Evolutionary conservation across 2,797 vertebrate genomes (phyloP).

Genomic region (Microtus californicus): DNA sequence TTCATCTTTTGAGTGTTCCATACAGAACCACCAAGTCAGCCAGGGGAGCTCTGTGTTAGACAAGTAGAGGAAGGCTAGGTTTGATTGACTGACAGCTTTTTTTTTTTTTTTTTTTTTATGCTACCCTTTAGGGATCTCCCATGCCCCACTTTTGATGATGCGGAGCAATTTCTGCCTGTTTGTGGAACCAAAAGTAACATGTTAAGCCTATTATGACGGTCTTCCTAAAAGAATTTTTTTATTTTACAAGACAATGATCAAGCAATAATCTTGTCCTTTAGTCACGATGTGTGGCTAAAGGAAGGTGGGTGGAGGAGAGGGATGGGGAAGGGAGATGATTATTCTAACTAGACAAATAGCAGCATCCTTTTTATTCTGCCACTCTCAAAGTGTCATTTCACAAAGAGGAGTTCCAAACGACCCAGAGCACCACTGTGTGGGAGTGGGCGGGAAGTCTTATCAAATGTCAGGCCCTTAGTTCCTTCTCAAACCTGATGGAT

Average conservation of each 20-base stretch:
- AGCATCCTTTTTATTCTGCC: background rate
- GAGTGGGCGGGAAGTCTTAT: background rate
- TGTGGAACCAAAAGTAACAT: conserved; percentile 47
- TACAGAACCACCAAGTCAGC: conserved; percentile 29
- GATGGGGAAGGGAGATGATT: background rate
- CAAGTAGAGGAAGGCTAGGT: conserved; percentile 36
- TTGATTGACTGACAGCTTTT: conserved; percentile 30
- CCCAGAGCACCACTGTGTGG: background rate
- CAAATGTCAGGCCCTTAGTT: background rate
- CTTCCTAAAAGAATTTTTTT: conserved; percentile 26
- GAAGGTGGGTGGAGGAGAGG: background rate
- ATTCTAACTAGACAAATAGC: background rate
- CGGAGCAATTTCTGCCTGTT: conserved; percentile 59
- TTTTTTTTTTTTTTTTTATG: conserved; percentile 12
- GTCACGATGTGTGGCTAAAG: background rate
- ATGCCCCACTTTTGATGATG: conserved; percentile 17
- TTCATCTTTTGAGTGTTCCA: conserved; percentile 48
- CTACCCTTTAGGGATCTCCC: background rate
- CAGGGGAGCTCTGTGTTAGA: conserved; percentile 37
- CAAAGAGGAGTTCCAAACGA: background rate
- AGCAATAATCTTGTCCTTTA: conserved; percentile 1
- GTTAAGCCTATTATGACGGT: conserved; percentile 41
- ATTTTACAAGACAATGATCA: conserved; percentile 33
- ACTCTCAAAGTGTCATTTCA: conserved; percentile 18
- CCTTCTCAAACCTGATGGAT: background rate